Evolutionary conservation across 2,888 invertebrate species (phyloP), one percentile per base, ranked within the genome.

Genomic region (Atethmia centrago): DNA sequence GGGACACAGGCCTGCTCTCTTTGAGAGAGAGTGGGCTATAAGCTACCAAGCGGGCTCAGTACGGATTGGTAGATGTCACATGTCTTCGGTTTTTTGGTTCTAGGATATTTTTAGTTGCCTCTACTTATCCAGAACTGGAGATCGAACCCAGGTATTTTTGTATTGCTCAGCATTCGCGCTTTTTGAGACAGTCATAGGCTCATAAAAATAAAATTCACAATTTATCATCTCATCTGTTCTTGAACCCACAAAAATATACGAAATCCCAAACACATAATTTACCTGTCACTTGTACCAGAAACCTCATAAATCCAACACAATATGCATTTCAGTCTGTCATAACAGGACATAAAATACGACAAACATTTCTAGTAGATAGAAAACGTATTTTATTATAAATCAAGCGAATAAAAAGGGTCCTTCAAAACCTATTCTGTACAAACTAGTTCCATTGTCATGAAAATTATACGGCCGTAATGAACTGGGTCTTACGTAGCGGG

Each of bases 361-460:
- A 61, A 65, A 77, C 53, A 65, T 51, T 31, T n/a, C 59, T 28
- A 49, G 47, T 71, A 71, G 10, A 5, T 40, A 55, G 53, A 21
- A 42, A 12, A 68, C 56, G 61, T 71, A 61, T n/a, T n/a, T n/a
- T n/a, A n/a, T n/a, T 74, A 72, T 62, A 55, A 63, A 63, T 68
- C 67, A 58, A 77, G 66, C 58, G 58, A 70, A 80, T 85, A 85
- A 87, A 80, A 79, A 84, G 85, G 36, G 68, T 45, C 49, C 47
- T 66, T 31, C 51, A 59, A 71, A 76, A 72, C 67, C 79, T 80
- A 82, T 79, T 82, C 69, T 31, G 62, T 77, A 25, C 77, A 75
- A 89, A 89, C 88, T 87, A 86, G 85, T 78, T 83, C 85, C 59
- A 85, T 90, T 89, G 87, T 89, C 65, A 87, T 87, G 87, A 83